These are phyloP conservation scores for Numenius phaeopus DNA, from an alignment of 2,797 vertebrate species.

Conservation along the genomic window DNA sequence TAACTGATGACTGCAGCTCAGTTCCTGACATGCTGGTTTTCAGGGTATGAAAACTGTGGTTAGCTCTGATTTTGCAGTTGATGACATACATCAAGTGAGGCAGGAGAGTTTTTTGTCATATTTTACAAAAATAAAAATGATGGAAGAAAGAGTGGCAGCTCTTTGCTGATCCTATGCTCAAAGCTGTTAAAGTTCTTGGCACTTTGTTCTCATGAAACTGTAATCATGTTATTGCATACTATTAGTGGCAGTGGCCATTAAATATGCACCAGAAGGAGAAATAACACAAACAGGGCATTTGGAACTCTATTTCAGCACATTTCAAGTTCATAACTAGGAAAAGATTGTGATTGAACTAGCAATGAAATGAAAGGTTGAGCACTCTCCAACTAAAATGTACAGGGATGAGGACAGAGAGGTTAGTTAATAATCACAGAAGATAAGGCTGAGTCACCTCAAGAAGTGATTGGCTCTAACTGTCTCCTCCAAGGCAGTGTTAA, in stretches of 20 bases:
- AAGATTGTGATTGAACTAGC: neutral
- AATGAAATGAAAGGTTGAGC: neutral
- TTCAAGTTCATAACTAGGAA: neutral
- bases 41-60: neutral
- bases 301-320: neutral
- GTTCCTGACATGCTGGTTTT: conserved; percentile 48
- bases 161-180: neutral
- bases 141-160: neutral
- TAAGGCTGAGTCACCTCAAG: neutral
- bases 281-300: neutral
- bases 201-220: neutral
- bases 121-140: neutral
- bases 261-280: neutral
- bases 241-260: neutral
- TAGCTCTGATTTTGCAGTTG: conserved; percentile 31
- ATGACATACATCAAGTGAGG: neutral
- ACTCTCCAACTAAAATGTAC: neutral
- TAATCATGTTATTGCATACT: neutral
- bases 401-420: neutral
- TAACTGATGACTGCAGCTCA: conserved; percentile 51
- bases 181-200: neutral
- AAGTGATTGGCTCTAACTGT: neutral
- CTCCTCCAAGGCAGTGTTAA: neutral
- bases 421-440: neutral
- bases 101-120: conserved; percentile 19